Evolutionary conservation across 2,113 vertebrate genomes (phyloP).

Genomic region (Serinus canaria): DNA sequence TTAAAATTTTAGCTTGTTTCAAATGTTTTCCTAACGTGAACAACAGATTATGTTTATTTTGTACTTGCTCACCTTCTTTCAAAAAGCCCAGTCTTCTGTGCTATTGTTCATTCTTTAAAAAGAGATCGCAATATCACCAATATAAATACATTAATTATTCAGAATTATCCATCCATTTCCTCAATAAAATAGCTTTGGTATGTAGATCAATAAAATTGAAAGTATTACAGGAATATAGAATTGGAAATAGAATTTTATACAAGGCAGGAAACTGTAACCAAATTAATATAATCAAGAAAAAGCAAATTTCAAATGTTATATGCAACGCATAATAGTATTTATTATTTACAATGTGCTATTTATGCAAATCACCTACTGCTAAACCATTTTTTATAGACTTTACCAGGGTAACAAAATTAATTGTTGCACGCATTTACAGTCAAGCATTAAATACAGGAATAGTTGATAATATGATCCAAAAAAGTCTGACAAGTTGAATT

Average conservation of each 20-base stretch:
- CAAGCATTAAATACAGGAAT: not conserved
- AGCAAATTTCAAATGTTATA: not conserved
- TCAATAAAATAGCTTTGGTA: not conserved
- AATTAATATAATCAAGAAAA: not conserved
- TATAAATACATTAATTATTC: not conserved
- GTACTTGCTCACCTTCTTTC: not conserved
- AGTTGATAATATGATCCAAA: not conserved
- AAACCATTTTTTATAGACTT: not conserved
- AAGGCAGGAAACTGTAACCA: not conserved
- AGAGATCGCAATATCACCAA: not conserved
- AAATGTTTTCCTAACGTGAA: not conserved
- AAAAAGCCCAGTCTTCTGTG: not conserved
- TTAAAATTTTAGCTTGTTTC: not conserved
- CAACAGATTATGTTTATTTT: not conserved
- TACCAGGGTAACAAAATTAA: not conserved
- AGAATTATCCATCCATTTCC: not conserved
- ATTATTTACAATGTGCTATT: not conserved
- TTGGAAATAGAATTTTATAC: not conserved
- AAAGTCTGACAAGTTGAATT: not conserved
- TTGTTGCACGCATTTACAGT: not conserved
- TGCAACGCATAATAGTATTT: not conserved
- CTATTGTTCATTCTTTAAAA: not conserved
- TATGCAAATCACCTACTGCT: not conserved
- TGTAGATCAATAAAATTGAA: not conserved
- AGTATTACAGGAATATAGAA: not conserved